phyloP scores from a whole-genome alignment of 2,113 vertebrate genomes.

The Dicaeum eximium region DNA sequence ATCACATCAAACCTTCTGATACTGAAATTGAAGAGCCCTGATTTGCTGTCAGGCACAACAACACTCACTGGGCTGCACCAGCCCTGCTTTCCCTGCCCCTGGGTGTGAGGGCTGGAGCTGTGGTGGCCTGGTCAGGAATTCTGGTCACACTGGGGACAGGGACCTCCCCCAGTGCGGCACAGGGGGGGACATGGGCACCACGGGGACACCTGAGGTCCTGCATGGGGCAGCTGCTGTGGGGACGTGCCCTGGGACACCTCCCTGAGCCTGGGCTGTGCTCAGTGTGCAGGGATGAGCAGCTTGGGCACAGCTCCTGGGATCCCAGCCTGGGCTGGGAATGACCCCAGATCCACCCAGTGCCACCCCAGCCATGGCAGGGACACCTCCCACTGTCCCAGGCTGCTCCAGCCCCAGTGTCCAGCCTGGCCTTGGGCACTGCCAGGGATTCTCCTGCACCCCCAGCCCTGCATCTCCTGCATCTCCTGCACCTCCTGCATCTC shows the following conservation, averaged over 20 bases:
- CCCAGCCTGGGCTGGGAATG: background rate
- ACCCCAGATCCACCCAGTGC: accelerated
- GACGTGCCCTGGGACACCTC: background rate
- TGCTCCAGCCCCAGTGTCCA: background rate
- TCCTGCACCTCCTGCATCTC: no score
- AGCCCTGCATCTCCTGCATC: background rate
- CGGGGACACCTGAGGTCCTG: background rate
- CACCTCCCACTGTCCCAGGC: background rate
- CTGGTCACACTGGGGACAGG: accelerated
- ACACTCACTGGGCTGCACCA: no score
- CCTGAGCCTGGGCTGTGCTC: background rate
- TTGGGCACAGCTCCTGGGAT: background rate
- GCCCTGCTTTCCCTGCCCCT: background rate
- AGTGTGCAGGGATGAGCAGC: background rate
- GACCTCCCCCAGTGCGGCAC: accelerated
- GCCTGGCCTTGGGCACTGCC: background rate
- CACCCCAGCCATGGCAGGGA: background rate
- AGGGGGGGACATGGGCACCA: background rate
- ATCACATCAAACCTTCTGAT: no score
- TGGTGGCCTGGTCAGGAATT: background rate
- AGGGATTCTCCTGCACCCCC: no score
- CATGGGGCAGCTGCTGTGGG: background rate
- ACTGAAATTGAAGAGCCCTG: no score
- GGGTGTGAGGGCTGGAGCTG: accelerated
- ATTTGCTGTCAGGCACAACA: no score